These are phyloP conservation scores for Xiphias gladius DNA, from an alignment of 2,113 vertebrate species.

Conservation along the genomic window DNA sequence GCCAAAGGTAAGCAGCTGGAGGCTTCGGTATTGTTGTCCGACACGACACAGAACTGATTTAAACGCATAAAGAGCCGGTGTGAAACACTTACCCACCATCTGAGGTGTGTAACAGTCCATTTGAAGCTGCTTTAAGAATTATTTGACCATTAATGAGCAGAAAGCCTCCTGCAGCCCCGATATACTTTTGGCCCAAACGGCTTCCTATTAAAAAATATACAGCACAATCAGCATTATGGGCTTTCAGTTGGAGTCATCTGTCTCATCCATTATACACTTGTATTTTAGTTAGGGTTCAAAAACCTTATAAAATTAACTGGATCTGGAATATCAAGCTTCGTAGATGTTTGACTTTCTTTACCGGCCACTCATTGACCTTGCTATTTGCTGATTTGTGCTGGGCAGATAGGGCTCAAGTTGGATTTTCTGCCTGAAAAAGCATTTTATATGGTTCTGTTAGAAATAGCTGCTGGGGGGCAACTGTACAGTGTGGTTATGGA, in stretches of 20 bases:
- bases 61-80: not conserved
- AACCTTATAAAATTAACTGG: no score
- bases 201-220: no score
- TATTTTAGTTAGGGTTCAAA: no score
- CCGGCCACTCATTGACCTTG: no score
- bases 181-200: not conserved
- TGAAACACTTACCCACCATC: not conserved
- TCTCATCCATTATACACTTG: no score
- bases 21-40: not conserved
- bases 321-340: no score
- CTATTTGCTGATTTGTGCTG: no score
- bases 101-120: not conserved
- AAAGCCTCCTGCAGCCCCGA: not conserved
- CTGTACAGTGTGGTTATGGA: not conserved
- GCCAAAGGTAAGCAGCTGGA: conserved; percentile 82
- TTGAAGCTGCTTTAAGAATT: not conserved
- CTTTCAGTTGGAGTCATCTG: no score
- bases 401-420: no score
- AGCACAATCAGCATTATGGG: no score
- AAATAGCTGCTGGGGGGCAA: not conserved
- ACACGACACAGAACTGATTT: not conserved
- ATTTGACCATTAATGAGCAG: not conserved
- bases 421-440: not conserved
- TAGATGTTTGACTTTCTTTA: no score
- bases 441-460: not conserved